Conservation (phyloP, 2,888 invertebrate genomes). For the Agrenia bidenticulata region DNA sequence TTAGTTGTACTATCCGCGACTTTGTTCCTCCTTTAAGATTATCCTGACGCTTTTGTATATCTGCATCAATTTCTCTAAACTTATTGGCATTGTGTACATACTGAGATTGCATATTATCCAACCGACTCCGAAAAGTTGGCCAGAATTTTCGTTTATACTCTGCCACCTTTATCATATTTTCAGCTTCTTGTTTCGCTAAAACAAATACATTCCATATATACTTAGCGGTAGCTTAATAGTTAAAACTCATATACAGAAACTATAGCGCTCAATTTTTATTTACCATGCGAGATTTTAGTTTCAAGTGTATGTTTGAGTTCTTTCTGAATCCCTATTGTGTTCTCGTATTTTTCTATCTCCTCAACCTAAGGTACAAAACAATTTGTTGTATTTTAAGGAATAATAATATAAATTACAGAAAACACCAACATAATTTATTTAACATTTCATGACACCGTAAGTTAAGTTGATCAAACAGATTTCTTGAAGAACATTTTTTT, state of each 20-base stretch:
- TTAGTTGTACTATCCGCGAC: conserved; percentile 64
- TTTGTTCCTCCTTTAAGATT: conserved; percentile 64
- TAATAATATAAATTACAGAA: too few species aligned
- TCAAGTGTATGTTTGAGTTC: conserved; percentile 34
- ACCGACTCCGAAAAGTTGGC: conserved; percentile 65
- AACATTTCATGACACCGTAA: too few species aligned
- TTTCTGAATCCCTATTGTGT: conserved; percentile 37
- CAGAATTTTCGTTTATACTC: conserved; percentile 58
- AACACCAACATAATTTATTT: too few species aligned
- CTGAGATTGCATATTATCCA: conserved; percentile 64
- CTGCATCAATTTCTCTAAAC: conserved; percentile 60
- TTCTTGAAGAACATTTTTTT: too few species aligned
- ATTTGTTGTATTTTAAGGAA: background rate
- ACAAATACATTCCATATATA: conserved; percentile 4
- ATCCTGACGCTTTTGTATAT: conserved; percentile 60
- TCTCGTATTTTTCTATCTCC: conserved; percentile 44
- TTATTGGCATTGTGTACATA: conserved; percentile 60
- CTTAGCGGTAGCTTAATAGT: too few species aligned
- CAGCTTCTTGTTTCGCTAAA: conserved; percentile 55
- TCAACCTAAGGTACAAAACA: conserved; percentile 35
- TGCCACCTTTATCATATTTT: conserved; percentile 58
- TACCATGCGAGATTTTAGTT: conserved; percentile 36
- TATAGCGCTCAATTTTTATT: too few species aligned
- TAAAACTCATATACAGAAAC: too few species aligned
- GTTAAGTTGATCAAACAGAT: too few species aligned